Conservation (phyloP, 2,888 invertebrate genomes). For the Cephus spinipes region DNA sequence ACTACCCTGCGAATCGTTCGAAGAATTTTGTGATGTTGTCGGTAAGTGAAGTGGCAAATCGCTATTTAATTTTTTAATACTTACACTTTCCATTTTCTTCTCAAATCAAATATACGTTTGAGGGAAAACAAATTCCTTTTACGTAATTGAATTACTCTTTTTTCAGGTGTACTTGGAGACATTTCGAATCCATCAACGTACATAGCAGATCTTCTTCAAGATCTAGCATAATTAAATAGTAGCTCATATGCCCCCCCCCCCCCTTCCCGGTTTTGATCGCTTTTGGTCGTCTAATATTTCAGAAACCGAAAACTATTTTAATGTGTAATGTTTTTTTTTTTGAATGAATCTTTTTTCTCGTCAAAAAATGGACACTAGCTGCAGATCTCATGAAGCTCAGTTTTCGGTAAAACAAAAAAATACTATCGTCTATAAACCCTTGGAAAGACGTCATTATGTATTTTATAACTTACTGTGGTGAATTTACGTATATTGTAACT, state of each 20-base stretch:
- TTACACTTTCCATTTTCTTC: neutral
- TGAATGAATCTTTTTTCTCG: neutral
- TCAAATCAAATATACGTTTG: neutral
- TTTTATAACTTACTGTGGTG: constrained; percentile 19
- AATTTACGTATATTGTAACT: constrained; percentile 33
- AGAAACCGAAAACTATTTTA: neutral
- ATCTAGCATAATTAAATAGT: constrained; percentile 52
- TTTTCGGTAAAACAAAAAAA: neutral
- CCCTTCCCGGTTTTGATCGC: neutral
- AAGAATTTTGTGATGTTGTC: constrained; percentile 93
- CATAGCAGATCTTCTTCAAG: constrained; percentile 70
- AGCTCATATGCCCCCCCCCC: neutral
- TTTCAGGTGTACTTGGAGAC: constrained; percentile 75
- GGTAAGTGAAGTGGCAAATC: constrained; percentile 68
- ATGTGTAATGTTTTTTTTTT: neutral
- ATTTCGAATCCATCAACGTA: constrained; percentile 76
- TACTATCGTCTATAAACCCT: neutral
- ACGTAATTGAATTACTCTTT: constrained; percentile 25
- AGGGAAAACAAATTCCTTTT: neutral
- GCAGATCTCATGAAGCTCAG: constrained; percentile 1
- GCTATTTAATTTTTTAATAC: neutral
- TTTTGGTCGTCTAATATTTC: neutral
- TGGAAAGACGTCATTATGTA: neutral
- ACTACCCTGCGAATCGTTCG: constrained; percentile 89
- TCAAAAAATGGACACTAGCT: neutral